Evolutionary conservation across 2,888 invertebrate genomes (phyloP).

Genomic region (Trypoxylon attenuatum): DNA sequence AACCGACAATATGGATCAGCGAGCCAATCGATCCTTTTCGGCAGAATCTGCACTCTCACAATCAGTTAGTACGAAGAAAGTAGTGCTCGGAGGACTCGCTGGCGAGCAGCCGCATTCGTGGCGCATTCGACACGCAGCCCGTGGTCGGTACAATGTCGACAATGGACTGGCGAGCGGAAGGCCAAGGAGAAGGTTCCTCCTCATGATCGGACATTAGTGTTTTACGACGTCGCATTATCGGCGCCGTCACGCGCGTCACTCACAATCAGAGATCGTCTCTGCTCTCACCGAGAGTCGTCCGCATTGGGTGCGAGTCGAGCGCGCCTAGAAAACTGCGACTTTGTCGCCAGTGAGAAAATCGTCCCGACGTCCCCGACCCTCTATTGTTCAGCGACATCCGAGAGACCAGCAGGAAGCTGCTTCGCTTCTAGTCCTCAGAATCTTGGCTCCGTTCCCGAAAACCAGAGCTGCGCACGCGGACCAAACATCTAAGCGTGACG

Average conservation of each 20-base stretch:
- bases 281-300: not conserved
- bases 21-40: no score
- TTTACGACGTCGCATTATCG: conserved; percentile 68
- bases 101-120: conserved; percentile 2
- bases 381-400: conserved; percentile 30
- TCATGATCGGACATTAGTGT: conserved; percentile 72
- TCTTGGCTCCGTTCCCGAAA: conserved; percentile 12
- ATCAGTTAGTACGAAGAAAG: not conserved
- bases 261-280: conserved; percentile 28
- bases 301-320: no score
- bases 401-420: conserved; percentile 25
- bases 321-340: conserved; percentile 21
- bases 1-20: no score
- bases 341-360: conserved; percentile 27
- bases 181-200: conserved; percentile 52
- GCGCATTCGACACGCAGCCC: not conserved
- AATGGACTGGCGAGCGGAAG: conserved; percentile 40
- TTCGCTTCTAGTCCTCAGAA: conserved; percentile 6
- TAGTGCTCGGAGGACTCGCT: not conserved
- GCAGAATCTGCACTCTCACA: no score
- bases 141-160: conserved; percentile 19
- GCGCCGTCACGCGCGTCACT: conserved; percentile 67
- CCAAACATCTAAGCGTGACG: conserved; percentile 55
- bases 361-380: conserved; percentile 15
- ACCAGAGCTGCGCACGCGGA: not conserved